Evolutionary conservation across 2,113 vertebrate species (phyloP).

Genomic region (Hipposideros armiger): DNA sequence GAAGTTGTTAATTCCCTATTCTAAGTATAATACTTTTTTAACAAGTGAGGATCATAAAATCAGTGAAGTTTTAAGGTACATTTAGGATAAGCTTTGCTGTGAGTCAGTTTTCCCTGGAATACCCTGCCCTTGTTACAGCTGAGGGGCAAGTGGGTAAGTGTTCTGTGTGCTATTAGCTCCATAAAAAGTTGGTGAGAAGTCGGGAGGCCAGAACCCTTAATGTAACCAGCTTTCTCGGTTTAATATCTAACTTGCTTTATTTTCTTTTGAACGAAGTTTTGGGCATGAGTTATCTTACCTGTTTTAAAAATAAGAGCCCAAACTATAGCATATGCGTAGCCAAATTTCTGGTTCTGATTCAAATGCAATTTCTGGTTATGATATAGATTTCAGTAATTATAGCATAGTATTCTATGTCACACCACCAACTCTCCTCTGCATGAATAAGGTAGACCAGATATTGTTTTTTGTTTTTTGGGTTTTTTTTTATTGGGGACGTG

Average conservation of each 20-base stretch:
- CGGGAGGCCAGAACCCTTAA: not conserved
- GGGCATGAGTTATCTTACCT: not conserved
- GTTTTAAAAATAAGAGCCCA: constrained; percentile 9
- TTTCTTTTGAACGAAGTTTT: constrained; percentile 39
- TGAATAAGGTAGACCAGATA: not conserved
- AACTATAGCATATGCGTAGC: not conserved
- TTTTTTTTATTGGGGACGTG: no score
- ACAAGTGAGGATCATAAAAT: constrained; percentile 17
- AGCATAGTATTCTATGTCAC: not conserved
- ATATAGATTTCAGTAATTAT: constrained; percentile 6
- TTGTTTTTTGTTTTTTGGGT: not conserved
- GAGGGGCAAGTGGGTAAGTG: not conserved
- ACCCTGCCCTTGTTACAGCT: not conserved
- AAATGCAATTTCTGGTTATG: not conserved
- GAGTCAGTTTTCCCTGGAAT: constrained; percentile 24
- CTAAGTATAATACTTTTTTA: constrained; percentile 33
- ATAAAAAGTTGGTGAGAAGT: constrained; percentile 4
- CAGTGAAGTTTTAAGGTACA: constrained; percentile 26
- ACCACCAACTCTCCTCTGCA: not conserved
- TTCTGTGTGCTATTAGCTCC: not conserved
- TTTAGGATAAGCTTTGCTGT: constrained; percentile 28
- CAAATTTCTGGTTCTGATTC: constrained; percentile 12
- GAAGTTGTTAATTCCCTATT: constrained; percentile 48
- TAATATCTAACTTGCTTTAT: not conserved
- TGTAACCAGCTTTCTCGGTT: constrained; percentile 27